Conservation (phyloP, 2,888 invertebrate genomes). For the Eurytoma californica region DNA sequence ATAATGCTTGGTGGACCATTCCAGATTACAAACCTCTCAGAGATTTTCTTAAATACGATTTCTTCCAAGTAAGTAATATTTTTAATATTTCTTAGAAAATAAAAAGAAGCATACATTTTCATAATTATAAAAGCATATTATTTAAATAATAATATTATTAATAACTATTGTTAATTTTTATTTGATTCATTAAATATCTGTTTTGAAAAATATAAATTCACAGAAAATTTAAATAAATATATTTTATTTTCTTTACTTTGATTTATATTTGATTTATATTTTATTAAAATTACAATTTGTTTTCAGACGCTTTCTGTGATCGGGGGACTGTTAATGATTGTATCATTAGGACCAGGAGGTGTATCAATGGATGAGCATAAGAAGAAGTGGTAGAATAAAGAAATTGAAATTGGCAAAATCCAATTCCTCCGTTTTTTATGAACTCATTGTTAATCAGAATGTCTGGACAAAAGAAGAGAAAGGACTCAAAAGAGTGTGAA, state of each 20-base stretch:
- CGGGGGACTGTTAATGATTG: conserved; percentile 98
- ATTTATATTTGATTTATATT: conserved; percentile 9
- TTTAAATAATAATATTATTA: too few relatives aligned
- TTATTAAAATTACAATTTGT: conserved; percentile 33
- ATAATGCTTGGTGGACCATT: conserved; percentile 99
- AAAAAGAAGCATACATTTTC: too few relatives aligned
- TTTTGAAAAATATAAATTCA: neutral
- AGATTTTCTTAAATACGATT: conserved; percentile 99
- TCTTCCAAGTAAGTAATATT: conserved; percentile 91
- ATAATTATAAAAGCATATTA: too few relatives aligned
- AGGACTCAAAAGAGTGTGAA: conserved; percentile 44
- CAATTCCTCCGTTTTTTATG: conserved; percentile 48
- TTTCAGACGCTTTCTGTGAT: conserved; percentile 98
- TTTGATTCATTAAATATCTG: too few relatives aligned
- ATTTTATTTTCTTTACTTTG: conserved; percentile 2
- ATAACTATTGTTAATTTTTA: too few relatives aligned
- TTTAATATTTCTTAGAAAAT: too few relatives aligned
- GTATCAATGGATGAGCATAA: conserved; percentile 99
- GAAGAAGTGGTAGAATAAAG: conserved; percentile 90
- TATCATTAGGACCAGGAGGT: conserved; percentile 97
- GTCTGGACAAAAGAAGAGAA: conserved; percentile 40
- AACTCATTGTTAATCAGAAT: conserved; percentile 49
- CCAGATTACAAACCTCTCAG: conserved; percentile 96
- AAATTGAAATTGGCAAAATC: conserved; percentile 34
- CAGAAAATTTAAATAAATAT: neutral